Evolutionary conservation across 2,113 vertebrate species (phyloP).

Genomic region (Bubo bubo): DNA sequence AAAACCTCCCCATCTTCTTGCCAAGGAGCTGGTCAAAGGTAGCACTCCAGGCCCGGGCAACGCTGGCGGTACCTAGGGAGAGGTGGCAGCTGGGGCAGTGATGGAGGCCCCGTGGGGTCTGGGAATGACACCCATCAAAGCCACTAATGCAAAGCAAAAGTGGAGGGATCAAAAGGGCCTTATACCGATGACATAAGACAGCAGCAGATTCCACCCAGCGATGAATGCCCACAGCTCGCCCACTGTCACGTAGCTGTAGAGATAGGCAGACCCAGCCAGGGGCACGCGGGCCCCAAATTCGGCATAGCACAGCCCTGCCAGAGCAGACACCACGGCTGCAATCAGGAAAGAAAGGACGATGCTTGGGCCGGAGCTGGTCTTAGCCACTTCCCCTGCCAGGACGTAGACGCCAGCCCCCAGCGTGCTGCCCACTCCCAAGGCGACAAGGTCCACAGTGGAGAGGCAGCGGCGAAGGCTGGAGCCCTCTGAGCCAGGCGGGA

Average conservation of each 20-base stretch:
- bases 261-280: constrained; percentile 85
- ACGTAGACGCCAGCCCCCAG: constrained; percentile 86
- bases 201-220: constrained; percentile 87
- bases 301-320: constrained; percentile 85
- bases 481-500: constrained; percentile 49
- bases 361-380: constrained; percentile 80
- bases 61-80: constrained; percentile 83
- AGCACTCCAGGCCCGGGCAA: constrained; percentile 85
- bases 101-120: background rate
- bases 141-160: background rate
- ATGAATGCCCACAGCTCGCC: constrained; percentile 87
- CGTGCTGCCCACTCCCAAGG: constrained; percentile 86
- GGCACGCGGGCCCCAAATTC: constrained; percentile 84
- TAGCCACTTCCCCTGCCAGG: constrained; percentile 87
- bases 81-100: background rate
- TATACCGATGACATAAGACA: constrained; percentile 86
- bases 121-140: background rate
- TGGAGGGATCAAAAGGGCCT: background rate
- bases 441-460: constrained; percentile 79
- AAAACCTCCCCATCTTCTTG: constrained; percentile 75
- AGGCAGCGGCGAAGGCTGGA: constrained; percentile 82
- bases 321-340: constrained; percentile 81
- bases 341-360: constrained; percentile 86
- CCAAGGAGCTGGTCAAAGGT: constrained; percentile 85
- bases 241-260: constrained; percentile 86